Percentiles rank a stretch among this genome's conserved stretches.
Conservation (phyloP, 2,113 vertebrate genomes). For the Zosterops borbonicus region DNA sequence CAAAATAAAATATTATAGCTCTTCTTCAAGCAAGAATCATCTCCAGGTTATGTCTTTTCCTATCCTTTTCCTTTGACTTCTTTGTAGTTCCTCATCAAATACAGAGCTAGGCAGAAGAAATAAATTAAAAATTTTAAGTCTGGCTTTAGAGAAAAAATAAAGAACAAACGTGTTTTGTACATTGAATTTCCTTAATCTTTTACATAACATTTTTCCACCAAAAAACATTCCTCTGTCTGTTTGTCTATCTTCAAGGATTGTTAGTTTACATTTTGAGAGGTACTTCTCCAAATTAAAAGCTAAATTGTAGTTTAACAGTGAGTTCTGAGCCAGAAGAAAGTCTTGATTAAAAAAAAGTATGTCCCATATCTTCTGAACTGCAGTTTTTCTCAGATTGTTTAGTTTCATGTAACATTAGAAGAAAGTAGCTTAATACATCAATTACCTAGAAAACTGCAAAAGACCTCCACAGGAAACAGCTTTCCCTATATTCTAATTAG, state of each 20-base stretch:
- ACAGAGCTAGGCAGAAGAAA: neutral
- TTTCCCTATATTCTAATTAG: neutral
- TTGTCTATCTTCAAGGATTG: neutral
- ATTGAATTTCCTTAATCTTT: neutral
- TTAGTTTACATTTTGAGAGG: neutral
- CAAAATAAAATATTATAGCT: neutral
- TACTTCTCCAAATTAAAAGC: neutral
- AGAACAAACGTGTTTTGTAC: neutral
- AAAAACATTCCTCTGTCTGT: neutral
- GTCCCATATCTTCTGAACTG: neutral
- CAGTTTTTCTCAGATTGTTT: neutral
- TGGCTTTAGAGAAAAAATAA: neutral
- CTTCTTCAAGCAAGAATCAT: neutral
- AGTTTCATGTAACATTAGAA: accelerated
- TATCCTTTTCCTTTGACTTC: neutral
- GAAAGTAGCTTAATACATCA: neutral
- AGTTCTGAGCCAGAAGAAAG: neutral
- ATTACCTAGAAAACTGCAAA: neutral
- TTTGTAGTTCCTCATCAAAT: neutral
- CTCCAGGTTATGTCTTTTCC: neutral
- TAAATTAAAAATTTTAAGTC: neutral
- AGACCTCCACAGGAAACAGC: neutral
- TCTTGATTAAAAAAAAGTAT: neutral
- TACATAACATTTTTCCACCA: neutral
- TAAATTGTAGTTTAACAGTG: neutral